Base-by-base conservation (phyloP, 1,140 invertebrate species). In the Vanessa atalanta region DNA sequence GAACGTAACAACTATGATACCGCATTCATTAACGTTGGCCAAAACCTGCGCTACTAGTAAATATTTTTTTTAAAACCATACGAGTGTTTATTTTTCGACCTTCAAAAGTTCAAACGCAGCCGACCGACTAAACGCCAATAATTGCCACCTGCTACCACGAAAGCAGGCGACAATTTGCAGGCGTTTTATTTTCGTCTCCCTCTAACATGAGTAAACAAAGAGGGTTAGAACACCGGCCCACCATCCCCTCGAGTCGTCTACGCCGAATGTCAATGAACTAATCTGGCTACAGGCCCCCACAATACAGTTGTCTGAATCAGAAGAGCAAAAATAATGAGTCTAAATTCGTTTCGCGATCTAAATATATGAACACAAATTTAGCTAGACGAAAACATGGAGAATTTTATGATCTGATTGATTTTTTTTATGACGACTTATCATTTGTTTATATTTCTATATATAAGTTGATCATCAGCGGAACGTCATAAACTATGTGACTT, bases 201-300 rank as follows among this genome's bases (percentile, higher is more conserved):
- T 89, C 83, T 77, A 61, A 70, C 75, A 43, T 65, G 51, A 69
- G 73, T 47, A 78, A 77, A 76, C 20, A 72, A 72, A 64, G 70
- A 76, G 77, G 47, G 79, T 47, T 76, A 77, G 72, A 69, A 61
- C 68, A 76, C 53, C 47, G 73, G 68, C 79, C 75, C 78, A 79
- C 75, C 81, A 89, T 79, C 88, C 87, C 88, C 83, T 87, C 79
- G 78, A 76, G 79, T 57, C 80, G 83, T 83, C 84, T 87, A 85
- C 80, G 81, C 79, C 72, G 85, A 86, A 89, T 85, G 90, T 92
- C 88, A 92, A 90, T 89, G 90, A 92, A 90, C 90, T 86, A 87
- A 90, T 89, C 85, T 86, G 83, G 77, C 79, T 76, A 76, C 83
- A 82, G 85, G 84, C 53, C 85, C 84, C 86, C 53, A 57, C 53